Base-by-base conservation (phyloP, 1,140 invertebrate genomes). In the Drosophila leontia region DNA sequence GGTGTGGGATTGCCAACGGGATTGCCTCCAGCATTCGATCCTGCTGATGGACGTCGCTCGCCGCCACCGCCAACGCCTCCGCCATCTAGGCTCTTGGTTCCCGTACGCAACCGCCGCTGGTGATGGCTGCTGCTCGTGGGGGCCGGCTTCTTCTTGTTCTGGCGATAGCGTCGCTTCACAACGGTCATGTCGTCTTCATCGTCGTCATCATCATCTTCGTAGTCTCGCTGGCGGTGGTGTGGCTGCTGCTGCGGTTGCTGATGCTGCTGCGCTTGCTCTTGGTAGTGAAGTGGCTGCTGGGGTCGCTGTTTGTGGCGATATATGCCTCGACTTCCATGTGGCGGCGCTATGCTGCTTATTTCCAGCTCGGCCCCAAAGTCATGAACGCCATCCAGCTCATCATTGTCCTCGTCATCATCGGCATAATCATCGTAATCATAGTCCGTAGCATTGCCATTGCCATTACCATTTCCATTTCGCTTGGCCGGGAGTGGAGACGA, bases 101-200 rank as follows among this genome's bases (percentile, higher is more conserved):
- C 91, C 23, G 71, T 62, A 34, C 91, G 87, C 58, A 92, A 23
- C 1, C 91, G 91, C 37, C 91, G 75, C 76, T 92, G 91, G 34
- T 92, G 91, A 55, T 92, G 91, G 29, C 82, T 77, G 44, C 67
- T 35, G 41, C 57, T 63, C 47, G 75, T 55, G 8, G 79, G 51
- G 23, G 74, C 23, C 15, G 82, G 75, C 44, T 92, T 92, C 78
- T 92, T 92, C 48, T 91, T 92, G 60, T 92, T 92, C 45, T 92
- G 91, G 37, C 91, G 84, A 78, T 92, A 92, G 71, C 91, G 91
- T 29, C 91, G 84, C 63, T 91, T 92, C 17, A 92, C 76, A 47
- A 77, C 75, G 26, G 85, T 80, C 50, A 75, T 57, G 51, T 91
- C 82, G 19, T 91, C 87, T 34, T 92, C 91, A 32, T 92, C 87